A percentile compares a stretch with the other conserved stretches of the same genome.
phyloP scores from a whole-genome alignment of 1,140 invertebrate genomes.

The Teleogryllus occipitalis region DNA sequence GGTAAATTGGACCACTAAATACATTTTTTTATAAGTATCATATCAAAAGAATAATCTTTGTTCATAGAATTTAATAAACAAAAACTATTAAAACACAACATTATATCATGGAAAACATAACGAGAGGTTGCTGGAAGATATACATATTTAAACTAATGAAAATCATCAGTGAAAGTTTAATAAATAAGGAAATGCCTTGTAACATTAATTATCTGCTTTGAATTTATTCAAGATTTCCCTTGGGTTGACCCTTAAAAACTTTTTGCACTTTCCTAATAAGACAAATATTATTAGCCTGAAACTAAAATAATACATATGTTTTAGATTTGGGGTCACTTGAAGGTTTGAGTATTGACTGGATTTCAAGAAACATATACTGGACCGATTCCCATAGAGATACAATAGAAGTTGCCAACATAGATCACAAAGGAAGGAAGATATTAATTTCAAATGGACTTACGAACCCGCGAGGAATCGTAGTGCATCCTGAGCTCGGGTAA shows the following conservation, averaged over 20 bases:
- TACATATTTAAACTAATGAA: not conserved
- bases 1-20: no score
- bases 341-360: conserved; percentile 88
- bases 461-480: conserved; percentile 91
- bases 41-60: no score
- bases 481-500: conserved; percentile 82
- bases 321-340: conserved; percentile 78
- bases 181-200: not conserved
- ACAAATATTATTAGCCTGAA: not conserved
- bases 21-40: no score
- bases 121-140: not conserved
- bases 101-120: no score
- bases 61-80: no score
- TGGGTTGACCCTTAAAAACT: not conserved
- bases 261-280: not conserved
- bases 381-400: conserved; percentile 85
- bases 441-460: conserved; percentile 68
- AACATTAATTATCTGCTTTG: not conserved
- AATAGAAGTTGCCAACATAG: conserved; percentile 83
- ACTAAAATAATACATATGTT: conserved; percentile 15
- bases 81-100: no score
- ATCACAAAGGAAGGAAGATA: conserved; percentile 63
- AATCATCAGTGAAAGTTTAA: not conserved
- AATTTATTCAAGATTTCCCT: not conserved
- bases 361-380: conserved; percentile 89